A percentile compares a stretch with the other conserved stretches of the same genome.
Evolutionary conservation across 2,797 vertebrate genomes (phyloP).

Genomic region (Myripristis jacobus): DNA sequence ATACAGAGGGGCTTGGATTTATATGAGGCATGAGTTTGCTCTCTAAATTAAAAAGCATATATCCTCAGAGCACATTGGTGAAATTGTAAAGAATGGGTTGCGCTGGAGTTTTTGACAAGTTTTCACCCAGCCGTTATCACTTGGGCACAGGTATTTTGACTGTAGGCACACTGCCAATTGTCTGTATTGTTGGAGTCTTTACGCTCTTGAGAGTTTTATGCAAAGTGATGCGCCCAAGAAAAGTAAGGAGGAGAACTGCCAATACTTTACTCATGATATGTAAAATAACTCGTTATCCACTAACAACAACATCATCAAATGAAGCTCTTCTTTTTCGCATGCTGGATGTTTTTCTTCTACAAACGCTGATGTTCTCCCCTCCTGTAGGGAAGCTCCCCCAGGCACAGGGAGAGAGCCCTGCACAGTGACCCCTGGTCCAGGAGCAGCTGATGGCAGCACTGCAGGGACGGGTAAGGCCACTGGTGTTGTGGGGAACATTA

Average conservation of each 20-base stretch:
- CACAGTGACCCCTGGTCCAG: neutral
- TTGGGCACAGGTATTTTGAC: slow-evolving; percentile 45
- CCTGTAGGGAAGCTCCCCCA: slow-evolving; percentile 43
- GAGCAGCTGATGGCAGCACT: slow-evolving; percentile 2
- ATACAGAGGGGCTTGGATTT: slow-evolving; percentile 24
- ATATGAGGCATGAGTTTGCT: slow-evolving; percentile 18
- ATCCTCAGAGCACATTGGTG: slow-evolving; percentile 28
- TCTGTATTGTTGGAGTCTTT: slow-evolving; percentile 12
- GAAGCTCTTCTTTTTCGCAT: neutral
- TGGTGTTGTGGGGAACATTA: neutral
- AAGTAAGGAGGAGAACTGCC: slow-evolving; percentile 7
- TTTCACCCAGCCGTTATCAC: slow-evolving; percentile 44
- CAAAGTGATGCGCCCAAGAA: slow-evolving; percentile 27
- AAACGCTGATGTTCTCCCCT: neutral
- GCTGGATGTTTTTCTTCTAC: neutral
- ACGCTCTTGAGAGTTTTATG: slow-evolving; percentile 7
- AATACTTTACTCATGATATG: slow-evolving; percentile 11
- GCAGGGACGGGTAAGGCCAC: slow-evolving; percentile 50
- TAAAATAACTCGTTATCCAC: slow-evolving; percentile 9
- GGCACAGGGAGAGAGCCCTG: slow-evolving; percentile 5
- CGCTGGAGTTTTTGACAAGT: slow-evolving; percentile 19
- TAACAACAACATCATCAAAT: neutral
- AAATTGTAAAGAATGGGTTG: slow-evolving; percentile 37
- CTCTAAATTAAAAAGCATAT: slow-evolving; percentile 50
- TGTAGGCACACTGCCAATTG: slow-evolving; percentile 32